Conservation (phyloP, 2,113 vertebrate species). For the Deroptyus accipitrinus region DNA sequence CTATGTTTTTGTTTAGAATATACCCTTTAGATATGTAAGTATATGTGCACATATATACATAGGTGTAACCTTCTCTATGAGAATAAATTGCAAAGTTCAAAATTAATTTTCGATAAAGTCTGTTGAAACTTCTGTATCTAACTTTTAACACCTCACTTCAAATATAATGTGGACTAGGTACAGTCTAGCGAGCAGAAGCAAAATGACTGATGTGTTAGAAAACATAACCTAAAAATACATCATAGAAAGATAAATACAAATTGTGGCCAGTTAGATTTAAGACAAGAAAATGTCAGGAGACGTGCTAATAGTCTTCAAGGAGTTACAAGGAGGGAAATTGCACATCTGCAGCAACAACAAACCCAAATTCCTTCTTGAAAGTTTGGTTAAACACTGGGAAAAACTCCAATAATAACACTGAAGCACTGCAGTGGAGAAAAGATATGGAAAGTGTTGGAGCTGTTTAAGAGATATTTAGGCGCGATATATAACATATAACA, state of each 20-base stretch:
- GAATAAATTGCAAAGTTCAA: background rate
- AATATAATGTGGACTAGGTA: background rate
- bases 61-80: background rate
- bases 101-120: background rate
- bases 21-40: background rate
- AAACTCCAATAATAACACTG: accelerated
- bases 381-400: background rate
- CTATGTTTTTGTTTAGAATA: background rate
- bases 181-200: background rate
- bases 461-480: background rate
- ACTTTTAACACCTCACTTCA: background rate
- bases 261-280: background rate
- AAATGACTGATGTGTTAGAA: accelerated
- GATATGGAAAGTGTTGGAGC: background rate
- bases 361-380: background rate
- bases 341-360: background rate
- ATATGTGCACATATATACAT: background rate
- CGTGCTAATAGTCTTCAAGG: background rate
- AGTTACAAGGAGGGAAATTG: background rate
- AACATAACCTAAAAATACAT: background rate
- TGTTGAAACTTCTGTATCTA: background rate
- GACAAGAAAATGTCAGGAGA: background rate
- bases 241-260: background rate
- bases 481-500: too few relatives aligned
- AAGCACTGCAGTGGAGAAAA: background rate